Conservation (phyloP, 64 coral and sea anemone species). For the Orbicella faveolata region DNA sequence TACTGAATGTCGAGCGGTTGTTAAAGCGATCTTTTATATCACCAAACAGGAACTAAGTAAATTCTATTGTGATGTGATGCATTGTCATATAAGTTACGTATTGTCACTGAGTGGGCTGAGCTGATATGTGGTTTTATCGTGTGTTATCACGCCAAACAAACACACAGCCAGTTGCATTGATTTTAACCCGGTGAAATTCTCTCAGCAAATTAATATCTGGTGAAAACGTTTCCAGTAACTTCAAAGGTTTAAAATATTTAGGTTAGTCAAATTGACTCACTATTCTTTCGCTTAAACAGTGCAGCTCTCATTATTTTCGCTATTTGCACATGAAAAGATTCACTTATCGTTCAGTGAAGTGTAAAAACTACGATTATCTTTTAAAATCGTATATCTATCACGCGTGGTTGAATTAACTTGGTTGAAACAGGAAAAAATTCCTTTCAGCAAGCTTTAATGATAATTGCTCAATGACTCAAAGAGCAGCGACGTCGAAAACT, state of each 20-base stretch:
- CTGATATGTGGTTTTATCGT: not conserved
- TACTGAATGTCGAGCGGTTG: not conserved
- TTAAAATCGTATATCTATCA: too few relatives aligned
- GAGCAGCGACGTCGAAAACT: not conserved
- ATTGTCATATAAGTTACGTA: not conserved
- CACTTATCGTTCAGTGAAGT: not conserved
- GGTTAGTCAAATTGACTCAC: not conserved
- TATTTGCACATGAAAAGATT: not conserved
- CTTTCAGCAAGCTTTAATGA: not conserved
- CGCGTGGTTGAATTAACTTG: not conserved
- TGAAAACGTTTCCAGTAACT: not conserved
- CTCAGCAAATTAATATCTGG: not conserved
- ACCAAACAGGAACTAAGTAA: conserved; percentile 10
- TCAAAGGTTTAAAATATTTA: not conserved
- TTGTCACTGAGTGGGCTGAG: not conserved
- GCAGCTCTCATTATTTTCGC: not conserved
- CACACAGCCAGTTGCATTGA: not conserved
- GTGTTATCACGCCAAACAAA: not conserved
- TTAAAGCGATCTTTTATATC: not conserved
- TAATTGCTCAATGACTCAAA: not conserved
- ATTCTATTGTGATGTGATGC: not conserved
- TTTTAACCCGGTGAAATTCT: not conserved
- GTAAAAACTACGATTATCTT: not conserved
- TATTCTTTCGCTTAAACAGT: not conserved
- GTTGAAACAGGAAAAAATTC: not conserved